Conservation (phyloP, 1,140 invertebrate species). For the Augochlora pura region DNA sequence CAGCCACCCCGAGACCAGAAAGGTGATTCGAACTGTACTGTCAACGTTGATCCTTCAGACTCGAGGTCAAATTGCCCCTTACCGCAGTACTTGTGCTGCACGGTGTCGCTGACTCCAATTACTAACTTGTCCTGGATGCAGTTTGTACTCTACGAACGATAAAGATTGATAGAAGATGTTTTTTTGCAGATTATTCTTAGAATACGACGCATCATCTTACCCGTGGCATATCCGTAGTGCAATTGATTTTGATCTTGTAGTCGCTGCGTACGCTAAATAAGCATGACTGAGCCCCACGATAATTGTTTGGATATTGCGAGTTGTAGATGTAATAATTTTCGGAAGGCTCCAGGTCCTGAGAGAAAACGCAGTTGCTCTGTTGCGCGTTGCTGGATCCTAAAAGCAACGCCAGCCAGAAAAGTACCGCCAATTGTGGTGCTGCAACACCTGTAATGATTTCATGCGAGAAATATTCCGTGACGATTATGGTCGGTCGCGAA, state of each 20-base stretch:
- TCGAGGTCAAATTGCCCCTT: conserved; percentile 73
- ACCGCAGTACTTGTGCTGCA: conserved; percentile 81
- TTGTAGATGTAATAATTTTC: conserved; percentile 78
- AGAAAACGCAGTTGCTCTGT: conserved; percentile 60
- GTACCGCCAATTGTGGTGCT: neutral
- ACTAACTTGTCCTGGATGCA: conserved; percentile 68
- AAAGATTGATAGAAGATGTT: neutral
- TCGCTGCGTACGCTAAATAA: conserved; percentile 79
- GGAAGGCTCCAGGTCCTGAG: conserved; percentile 64
- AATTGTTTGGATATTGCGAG: conserved; percentile 78
- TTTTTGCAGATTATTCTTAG: neutral
- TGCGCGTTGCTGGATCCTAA: neutral
- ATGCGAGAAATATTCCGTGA: neutral
- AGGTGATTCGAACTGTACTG: conserved; percentile 72
- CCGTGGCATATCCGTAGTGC: conserved; percentile 78
- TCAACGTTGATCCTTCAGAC: conserved; percentile 76
- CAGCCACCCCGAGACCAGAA: conserved; percentile 73
- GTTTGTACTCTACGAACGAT: neutral
- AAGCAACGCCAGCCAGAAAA: conserved; percentile 9
- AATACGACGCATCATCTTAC: conserved; percentile 69
- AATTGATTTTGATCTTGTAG: conserved; percentile 76
- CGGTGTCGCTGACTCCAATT: conserved; percentile 35
- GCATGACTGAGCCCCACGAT: conserved; percentile 75
- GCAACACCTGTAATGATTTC: neutral
- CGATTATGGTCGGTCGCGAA: too few species aligned